Evolutionary conservation across 2,797 vertebrate genomes (phyloP).

Genomic region (Pseudochirops corinnae): DNA sequence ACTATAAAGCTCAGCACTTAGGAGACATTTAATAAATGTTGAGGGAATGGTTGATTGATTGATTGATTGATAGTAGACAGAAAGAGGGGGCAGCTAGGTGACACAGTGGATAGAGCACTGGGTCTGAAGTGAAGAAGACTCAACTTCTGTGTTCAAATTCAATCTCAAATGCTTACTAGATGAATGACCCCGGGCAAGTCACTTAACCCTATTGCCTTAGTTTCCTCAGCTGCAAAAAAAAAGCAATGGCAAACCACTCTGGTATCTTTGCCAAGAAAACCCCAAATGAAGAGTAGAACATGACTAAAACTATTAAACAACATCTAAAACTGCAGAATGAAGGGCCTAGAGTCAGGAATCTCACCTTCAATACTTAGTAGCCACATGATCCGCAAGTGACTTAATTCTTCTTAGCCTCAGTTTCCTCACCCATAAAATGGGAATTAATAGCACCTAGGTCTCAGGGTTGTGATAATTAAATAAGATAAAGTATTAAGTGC

Average conservation of each 20-base stretch:
- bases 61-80: background rate
- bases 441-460: background rate
- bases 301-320: background rate
- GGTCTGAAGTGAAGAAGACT: background rate
- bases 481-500: background rate
- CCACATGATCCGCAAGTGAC: background rate
- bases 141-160: background rate
- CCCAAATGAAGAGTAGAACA: background rate
- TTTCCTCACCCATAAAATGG: background rate
- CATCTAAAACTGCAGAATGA: background rate
- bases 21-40: background rate
- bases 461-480: background rate
- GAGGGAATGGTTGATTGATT: background rate
- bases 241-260: background rate
- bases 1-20: background rate
- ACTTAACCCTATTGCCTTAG: background rate
- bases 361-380: background rate
- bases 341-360: background rate
- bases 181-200: background rate
- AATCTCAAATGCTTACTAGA: background rate
- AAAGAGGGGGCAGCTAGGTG: background rate
- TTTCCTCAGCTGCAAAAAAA: background rate
- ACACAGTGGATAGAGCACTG: background rate
- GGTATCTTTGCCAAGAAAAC: background rate
- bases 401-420: background rate